These are phyloP conservation scores for Rotaria sp. DNA, from an alignment of 2,888 invertebrate species.

Conservation along the genomic window DNA sequence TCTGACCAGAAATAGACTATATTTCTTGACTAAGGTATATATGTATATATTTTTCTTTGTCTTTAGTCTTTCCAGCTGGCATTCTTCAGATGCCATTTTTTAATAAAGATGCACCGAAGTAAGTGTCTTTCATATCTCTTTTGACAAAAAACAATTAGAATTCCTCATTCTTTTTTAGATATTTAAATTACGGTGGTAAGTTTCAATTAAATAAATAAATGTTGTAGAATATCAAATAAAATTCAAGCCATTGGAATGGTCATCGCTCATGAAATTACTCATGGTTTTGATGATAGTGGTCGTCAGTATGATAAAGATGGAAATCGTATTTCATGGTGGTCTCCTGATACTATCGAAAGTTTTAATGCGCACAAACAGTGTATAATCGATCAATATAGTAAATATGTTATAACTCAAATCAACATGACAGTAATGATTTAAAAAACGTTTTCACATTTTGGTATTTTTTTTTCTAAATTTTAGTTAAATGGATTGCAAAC, in stretches of 20 bases:
- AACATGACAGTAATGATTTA: slow-evolving; percentile 36
- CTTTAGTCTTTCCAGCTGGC: slow-evolving; percentile 53
- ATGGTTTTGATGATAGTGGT: slow-evolving; percentile 52
- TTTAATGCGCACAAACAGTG: slow-evolving; percentile 83
- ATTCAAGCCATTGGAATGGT: not conserved
- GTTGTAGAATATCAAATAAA: too few relatives aligned
- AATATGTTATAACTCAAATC: slow-evolving; percentile 65
- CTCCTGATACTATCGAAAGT: slow-evolving; percentile 74
- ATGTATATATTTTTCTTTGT: slow-evolving; percentile 40
- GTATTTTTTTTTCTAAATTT: not conserved
- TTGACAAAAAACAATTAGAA: too few relatives aligned
- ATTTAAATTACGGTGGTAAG: too few relatives aligned
- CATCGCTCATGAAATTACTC: not conserved
- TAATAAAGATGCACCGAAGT: slow-evolving; percentile 48
- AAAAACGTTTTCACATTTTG: too few relatives aligned
- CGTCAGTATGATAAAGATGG: slow-evolving; percentile 89
- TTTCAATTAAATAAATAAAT: too few relatives aligned
- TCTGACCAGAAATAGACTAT: too few relatives aligned
- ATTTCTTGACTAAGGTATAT: too few relatives aligned
- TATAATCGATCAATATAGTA: slow-evolving; percentile 77
- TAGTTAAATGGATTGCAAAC: slow-evolving; percentile 77
- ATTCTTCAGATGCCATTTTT: slow-evolving; percentile 44
- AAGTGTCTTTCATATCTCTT: too few relatives aligned
- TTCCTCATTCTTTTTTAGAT: too few relatives aligned
- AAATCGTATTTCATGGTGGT: slow-evolving; percentile 96